phyloP scores from a whole-genome alignment of 1,140 invertebrate species.

The Drosophila simulans region DNA sequence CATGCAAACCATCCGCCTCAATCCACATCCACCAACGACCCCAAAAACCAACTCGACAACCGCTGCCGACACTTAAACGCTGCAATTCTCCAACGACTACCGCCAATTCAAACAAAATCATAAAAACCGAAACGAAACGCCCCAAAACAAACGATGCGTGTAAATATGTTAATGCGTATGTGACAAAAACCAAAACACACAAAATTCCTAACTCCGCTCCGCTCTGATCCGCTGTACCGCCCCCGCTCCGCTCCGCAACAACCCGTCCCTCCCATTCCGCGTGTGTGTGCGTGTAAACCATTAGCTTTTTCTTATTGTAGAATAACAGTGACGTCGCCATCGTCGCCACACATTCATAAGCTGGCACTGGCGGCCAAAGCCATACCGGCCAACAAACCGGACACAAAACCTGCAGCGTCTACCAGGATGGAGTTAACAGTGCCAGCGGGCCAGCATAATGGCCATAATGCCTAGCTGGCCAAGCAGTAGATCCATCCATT shows the following conservation, averaged over 20 bases:
- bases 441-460: constrained; percentile 32
- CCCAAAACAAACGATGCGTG: constrained; percentile 49
- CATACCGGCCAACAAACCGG: constrained; percentile 73
- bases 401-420: constrained; percentile 45
- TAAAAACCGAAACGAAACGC: constrained; percentile 56
- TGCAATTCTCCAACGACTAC: constrained; percentile 27
- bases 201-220: constrained; percentile 32
- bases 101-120: constrained; percentile 62
- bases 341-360: constrained; percentile 82
- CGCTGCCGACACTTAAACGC: constrained; percentile 33
- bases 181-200: constrained; percentile 25
- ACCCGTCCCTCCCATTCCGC: constrained; percentile 18
- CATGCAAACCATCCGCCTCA: constrained; percentile 73
- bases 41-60: constrained; percentile 32
- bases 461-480: constrained; percentile 8
- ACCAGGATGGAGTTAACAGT: constrained; percentile 30
- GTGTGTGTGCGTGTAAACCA: constrained; percentile 77
- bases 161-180: constrained; percentile 60
- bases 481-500: constrained; percentile 25
- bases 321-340: constrained; percentile 83
- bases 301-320: constrained; percentile 84
- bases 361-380: constrained; percentile 76
- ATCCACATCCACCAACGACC: constrained; percentile 74
- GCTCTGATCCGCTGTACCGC: constrained; percentile 36
- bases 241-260: constrained; percentile 9